Percentiles rank a stretch among this genome's conserved stretches.
Conservation (phyloP, 2,888 invertebrate genomes). For the Unio delphinus region DNA sequence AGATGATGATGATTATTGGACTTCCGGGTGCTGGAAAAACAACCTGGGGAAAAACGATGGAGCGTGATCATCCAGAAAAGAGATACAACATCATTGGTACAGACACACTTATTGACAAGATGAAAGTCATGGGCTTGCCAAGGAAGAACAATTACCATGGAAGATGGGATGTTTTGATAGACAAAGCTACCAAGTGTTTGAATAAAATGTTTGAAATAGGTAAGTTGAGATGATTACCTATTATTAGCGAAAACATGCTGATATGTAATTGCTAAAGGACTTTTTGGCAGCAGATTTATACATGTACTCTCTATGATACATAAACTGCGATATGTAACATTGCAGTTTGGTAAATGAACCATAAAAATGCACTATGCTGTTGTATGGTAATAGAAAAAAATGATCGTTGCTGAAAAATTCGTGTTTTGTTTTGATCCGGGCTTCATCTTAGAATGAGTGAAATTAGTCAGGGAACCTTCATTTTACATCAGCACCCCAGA, state of each 20-base stretch:
- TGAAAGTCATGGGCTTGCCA: slow-evolving; percentile 93
- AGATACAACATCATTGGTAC: slow-evolving; percentile 91
- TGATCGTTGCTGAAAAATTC: no score
- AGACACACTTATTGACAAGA: slow-evolving; percentile 87
- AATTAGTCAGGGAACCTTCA: no score
- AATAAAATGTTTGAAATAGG: slow-evolving; percentile 86
- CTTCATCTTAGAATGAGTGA: no score
- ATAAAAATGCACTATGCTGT: no score
- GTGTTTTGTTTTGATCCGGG: no score
- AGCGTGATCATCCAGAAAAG: slow-evolving; percentile 83
- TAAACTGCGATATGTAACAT: neutral
- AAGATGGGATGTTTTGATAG: slow-evolving; percentile 89
- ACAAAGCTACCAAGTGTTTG: slow-evolving; percentile 89
- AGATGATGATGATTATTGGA: slow-evolving; percentile 92
- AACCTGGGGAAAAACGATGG: slow-evolving; percentile 86
- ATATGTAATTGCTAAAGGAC: no score
- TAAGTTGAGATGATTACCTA: slow-evolving; percentile 72
- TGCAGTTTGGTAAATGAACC: no score
- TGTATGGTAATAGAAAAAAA: no score
- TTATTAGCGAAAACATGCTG: neutral
- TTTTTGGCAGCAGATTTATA: neutral
- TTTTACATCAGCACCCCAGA: no score
- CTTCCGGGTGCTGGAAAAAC: slow-evolving; percentile 95
- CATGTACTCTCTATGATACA: neutral
- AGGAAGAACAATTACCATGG: slow-evolving; percentile 85